Percentiles rank a stretch among this genome's conserved stretches.
These are phyloP conservation scores for Phoxinus dragarum DNA, from an alignment of 2,797 vertebrate species.

Conservation along the genomic window DNA sequence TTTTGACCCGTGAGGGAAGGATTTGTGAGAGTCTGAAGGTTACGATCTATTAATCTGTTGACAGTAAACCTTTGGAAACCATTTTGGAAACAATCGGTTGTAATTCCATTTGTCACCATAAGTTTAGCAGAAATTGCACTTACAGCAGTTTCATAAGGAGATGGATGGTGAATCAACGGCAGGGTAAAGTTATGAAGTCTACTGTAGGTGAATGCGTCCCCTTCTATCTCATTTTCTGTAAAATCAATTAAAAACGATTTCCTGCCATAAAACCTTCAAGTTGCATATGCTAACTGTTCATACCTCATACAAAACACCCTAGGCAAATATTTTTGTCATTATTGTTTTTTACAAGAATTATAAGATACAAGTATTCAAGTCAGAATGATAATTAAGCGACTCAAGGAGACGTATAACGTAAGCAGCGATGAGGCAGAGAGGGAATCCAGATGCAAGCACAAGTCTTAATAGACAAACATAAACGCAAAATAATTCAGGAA, in stretches of 20 bases:
- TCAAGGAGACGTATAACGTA: too few species aligned
- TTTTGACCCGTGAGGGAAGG: too few species aligned
- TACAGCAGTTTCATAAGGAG: not conserved
- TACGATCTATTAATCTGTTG: too few species aligned
- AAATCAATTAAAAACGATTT: not conserved
- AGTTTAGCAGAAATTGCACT: not conserved
- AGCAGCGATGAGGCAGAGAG: too few species aligned
- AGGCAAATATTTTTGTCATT: not conserved
- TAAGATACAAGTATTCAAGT: not conserved
- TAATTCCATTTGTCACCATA: not conserved
- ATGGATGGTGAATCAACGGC: not conserved
- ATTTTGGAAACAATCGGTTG: not conserved
- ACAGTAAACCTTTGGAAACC: not conserved
- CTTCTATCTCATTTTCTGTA: not conserved
- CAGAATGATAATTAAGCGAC: not conserved
- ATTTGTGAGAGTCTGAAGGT: too few species aligned
- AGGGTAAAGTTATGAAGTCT: not conserved
- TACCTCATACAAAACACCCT: not conserved
- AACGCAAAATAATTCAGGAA: too few species aligned
- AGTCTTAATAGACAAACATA: too few species aligned
- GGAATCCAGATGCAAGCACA: too few species aligned
- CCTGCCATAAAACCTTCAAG: slow-evolving; percentile 1
- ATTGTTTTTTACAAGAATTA: not conserved
- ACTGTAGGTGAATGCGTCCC: not conserved
- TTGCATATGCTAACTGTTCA: not conserved